phyloP scores from a whole-genome alignment of 2,797 vertebrate species.

The Myoxocephalus aenaeus region DNA sequence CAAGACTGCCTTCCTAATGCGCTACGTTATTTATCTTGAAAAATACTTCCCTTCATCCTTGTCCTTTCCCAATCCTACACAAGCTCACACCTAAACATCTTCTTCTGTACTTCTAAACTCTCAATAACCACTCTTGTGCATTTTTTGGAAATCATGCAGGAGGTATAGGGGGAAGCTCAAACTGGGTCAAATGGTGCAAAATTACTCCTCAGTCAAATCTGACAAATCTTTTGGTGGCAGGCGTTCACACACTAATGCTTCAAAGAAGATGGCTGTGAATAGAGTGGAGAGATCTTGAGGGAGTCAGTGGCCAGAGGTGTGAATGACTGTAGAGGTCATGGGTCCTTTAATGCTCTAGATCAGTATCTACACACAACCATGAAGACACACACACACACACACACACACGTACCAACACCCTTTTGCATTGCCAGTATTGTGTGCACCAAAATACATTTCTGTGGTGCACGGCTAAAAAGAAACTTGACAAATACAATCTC shows the following conservation, averaged over 20 bases:
- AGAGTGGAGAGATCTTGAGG: conserved; percentile 15
- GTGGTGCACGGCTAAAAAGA: neutral
- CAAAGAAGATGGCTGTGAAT: conserved; percentile 46
- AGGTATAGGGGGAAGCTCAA: conserved; percentile 31
- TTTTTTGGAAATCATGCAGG: conserved; percentile 26
- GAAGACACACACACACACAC: neutral
- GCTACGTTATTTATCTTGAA: conserved; percentile 19
- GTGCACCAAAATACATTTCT: conserved; percentile 20
- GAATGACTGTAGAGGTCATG: conserved; percentile 36
- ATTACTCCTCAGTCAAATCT: conserved; percentile 20
- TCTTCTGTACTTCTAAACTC: conserved; percentile 23
- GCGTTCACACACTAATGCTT: conserved; percentile 46
- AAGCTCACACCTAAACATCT: neutral
- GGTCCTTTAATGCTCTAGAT: conserved; percentile 32
- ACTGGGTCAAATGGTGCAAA: conserved; percentile 44
- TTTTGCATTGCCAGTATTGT: conserved; percentile 6
- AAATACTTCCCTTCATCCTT: conserved; percentile 13
- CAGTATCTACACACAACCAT: conserved; percentile 13
- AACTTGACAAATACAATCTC: conserved; percentile 32
- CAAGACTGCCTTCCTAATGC: conserved; percentile 9
- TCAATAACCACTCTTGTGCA: conserved; percentile 27
- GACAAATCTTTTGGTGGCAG: conserved; percentile 12
- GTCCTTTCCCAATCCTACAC: conserved; percentile 33
- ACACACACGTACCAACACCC: neutral
- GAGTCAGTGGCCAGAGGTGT: conserved; percentile 32